Base-by-base conservation (phyloP, 2,113 vertebrate species). In the Furnarius figulus region DNA sequence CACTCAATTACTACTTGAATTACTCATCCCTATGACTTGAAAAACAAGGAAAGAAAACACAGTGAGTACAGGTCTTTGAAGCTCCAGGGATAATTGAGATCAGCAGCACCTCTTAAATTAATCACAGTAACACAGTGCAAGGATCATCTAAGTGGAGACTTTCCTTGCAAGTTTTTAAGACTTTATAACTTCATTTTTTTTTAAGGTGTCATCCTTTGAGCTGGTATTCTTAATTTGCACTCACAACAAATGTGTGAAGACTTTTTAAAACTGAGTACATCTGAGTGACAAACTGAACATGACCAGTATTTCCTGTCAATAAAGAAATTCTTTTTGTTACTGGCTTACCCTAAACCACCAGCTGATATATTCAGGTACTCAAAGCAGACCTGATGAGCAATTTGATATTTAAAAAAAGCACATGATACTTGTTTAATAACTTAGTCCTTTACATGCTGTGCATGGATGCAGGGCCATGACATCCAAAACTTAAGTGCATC, bases 41-140 rank as follows among this genome's bases (percentile, higher is more conserved):
- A 97, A 96, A 97, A 96, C 94, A 96, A 93, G 87, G 93, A 87
- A 97, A 80, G 74, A 95, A 94, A 95, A 95, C 71, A 82, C 63
- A 37, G 21, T 15, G 72, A 91, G 74, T 31, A 83, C 67, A 94
- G 42, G 75, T 44, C 93, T 96, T 96, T 96, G 95, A 97, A 97
- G 93, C 85, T 96, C 82, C 59, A 10, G 79, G 91, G 94, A 94
- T 94, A 97, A 96, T 67, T 96, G 90, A 91, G 83, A 95, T 75
- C 80, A 93, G 65, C 70, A 93, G 93, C 77, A 95, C 73, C 91
- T 89, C 73, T 90, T 91, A 93, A 93, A 95, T 77, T 95, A 92
- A 95, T 90, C 86, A 91, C 87, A 86, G 91, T 44, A 95, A 62
- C n/a, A 9, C 47, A 72, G 39, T 68, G n/a, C 72, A 95, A 80